phyloP scores from a whole-genome alignment of 1,140 invertebrate species.

The Bombus vancouverensis region DNA sequence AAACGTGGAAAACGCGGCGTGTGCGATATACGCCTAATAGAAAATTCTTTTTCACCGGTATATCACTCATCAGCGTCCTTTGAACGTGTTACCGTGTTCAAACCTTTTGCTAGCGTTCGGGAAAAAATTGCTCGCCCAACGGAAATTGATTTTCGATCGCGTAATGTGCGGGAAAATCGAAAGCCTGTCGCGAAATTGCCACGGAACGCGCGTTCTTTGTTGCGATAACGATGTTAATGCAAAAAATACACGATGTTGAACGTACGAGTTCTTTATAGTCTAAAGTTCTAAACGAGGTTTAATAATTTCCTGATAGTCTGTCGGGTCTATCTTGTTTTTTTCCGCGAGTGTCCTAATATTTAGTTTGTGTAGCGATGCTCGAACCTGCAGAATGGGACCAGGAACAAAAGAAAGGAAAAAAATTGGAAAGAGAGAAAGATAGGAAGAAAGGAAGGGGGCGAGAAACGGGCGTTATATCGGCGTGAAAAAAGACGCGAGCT shows the following conservation, averaged over 20 bases:
- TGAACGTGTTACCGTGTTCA: slow-evolving; percentile 17
- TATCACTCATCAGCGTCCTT: slow-evolving; percentile 33
- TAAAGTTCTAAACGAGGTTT: too few relatives aligned
- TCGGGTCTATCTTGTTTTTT: not conserved
- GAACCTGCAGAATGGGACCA: not conserved
- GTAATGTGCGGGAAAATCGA: not conserved
- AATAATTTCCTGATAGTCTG: too few relatives aligned
- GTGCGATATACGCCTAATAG: slow-evolving; percentile 7
- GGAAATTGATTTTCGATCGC: slow-evolving; percentile 39
- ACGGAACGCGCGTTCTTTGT: slow-evolving; percentile 12
- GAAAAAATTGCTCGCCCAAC: slow-evolving; percentile 1
- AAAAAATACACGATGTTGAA: slow-evolving; percentile 4
- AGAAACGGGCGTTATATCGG: not conserved
- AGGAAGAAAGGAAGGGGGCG: not conserved
- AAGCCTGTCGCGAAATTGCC: not conserved
- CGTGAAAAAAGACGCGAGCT: slow-evolving; percentile 35
- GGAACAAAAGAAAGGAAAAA: not conserved
- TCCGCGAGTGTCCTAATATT: not conserved
- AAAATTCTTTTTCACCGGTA: slow-evolving; percentile 21
- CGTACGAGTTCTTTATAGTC: too few relatives aligned
- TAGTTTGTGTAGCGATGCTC: not conserved
- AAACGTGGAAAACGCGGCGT: not conserved
- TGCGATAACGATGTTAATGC: slow-evolving; percentile 9
- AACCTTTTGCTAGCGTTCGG: slow-evolving; percentile 11
- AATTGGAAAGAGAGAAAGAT: not conserved